Conservation (phyloP, 2,113 vertebrate species). For the Erinaceus europaeus region DNA sequence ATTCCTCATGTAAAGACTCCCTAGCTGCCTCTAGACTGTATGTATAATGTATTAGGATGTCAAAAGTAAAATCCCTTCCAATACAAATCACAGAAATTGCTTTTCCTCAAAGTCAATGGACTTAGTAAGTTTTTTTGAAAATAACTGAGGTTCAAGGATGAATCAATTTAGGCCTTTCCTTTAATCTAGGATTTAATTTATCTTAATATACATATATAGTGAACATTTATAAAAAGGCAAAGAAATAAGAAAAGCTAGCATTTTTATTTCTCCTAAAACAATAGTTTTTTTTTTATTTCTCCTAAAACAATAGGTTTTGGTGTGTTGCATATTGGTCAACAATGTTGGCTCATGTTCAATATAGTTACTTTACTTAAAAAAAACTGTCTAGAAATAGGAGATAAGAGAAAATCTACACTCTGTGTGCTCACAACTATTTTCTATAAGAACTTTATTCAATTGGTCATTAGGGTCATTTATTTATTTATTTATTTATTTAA, state of each 20-base stretch:
- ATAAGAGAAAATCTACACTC: background rate
- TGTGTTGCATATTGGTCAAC: background rate
- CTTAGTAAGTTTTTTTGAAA: background rate
- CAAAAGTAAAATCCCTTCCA: background rate
- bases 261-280: background rate
- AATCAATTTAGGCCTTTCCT: background rate
- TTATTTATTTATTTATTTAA: too few relatives aligned
- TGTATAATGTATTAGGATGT: slow-evolving; percentile 5
- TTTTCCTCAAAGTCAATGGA: background rate
- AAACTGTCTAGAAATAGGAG: background rate
- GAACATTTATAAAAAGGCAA: slow-evolving; percentile 25
- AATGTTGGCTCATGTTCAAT: background rate
- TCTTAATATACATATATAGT: background rate
- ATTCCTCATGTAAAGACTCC: background rate
- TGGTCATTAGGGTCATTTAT: background rate
- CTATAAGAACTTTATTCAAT: background rate
- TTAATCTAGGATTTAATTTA: slow-evolving; percentile 36
- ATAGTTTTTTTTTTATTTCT: background rate
- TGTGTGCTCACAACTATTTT: background rate
- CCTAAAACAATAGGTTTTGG: too few relatives aligned
- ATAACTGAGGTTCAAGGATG: background rate
- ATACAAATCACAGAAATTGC: background rate
- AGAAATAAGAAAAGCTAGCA: background rate
- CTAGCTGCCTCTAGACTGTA: background rate
- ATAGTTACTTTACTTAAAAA: background rate